Percentiles rank a stretch among this genome's conserved stretches.
These are phyloP conservation scores for Ailuropoda melanoleuca DNA, from an alignment of 2,113 vertebrate species.

Conservation along the genomic window DNA sequence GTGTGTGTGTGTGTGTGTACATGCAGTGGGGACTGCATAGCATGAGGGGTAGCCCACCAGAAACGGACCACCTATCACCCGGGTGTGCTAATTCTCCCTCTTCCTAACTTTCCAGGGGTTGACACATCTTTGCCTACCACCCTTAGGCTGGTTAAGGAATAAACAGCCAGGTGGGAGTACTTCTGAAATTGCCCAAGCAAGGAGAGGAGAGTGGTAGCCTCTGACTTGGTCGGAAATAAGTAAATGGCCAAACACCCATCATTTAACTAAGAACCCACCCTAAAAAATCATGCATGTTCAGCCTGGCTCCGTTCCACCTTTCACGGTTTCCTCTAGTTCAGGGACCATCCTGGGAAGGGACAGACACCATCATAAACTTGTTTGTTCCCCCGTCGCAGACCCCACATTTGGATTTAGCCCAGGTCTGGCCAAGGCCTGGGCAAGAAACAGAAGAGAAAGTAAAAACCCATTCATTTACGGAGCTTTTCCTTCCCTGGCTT, in stretches of 20 bases:
- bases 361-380: background rate
- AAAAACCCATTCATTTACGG: background rate
- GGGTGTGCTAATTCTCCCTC: background rate
- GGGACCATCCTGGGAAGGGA: background rate
- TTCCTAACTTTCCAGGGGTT: background rate
- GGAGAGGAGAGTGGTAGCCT: background rate
- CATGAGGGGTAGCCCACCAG: too few relatives aligned
- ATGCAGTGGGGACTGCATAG: too few relatives aligned
- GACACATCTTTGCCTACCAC: background rate
- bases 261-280: too few relatives aligned
- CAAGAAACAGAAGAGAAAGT: background rate
- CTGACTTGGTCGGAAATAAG: background rate
- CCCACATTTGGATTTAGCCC: background rate
- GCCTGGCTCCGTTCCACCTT: background rate
- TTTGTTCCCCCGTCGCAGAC: background rate
- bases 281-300: too few relatives aligned
- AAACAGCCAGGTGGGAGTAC: too few relatives aligned
- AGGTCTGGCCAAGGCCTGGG: background rate
- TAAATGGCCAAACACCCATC: background rate
- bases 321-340: background rate
- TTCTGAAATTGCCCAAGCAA: background rate
- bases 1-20: too few relatives aligned
- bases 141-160: background rate
- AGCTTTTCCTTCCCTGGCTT: background rate
- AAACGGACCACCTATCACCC: background rate